Percentiles rank a stretch among this genome's conserved stretches.
These are phyloP conservation scores for Ceyx erithaca DNA, from an alignment of 2,797 vertebrate species.

Conservation along the genomic window DNA sequence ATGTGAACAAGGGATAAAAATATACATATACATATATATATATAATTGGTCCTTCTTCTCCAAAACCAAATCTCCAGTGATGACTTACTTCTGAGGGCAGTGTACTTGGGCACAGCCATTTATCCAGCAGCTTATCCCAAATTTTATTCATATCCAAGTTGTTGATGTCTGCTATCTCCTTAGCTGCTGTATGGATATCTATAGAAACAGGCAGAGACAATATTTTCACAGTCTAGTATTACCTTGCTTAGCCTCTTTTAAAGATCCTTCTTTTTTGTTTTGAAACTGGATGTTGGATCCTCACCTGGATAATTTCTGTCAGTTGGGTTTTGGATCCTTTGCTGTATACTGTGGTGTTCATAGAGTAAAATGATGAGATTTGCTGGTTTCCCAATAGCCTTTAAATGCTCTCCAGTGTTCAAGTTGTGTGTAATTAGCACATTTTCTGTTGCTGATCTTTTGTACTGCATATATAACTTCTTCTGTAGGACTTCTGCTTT, in stretches of 20 bases:
- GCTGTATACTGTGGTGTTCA: conserved; percentile 88
- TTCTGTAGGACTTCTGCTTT: conserved; percentile 85
- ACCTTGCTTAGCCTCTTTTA: background rate
- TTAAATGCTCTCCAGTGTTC: conserved; percentile 81
- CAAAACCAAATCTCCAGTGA: background rate
- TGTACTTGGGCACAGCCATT: conserved; percentile 89
- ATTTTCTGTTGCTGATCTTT: conserved; percentile 89
- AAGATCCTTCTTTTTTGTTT: background rate
- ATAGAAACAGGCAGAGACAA: background rate
- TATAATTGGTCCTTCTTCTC: background rate
- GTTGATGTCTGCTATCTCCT: conserved; percentile 91
- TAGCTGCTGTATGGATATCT: conserved; percentile 91
- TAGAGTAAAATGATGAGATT: conserved; percentile 88
- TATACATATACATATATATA: background rate
- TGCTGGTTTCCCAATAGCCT: conserved; percentile 84
- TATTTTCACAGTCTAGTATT: background rate
- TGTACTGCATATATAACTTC: conserved; percentile 88
- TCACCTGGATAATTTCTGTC: conserved; percentile 88
- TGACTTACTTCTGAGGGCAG: conserved; percentile 78
- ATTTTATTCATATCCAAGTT: conserved; percentile 89
- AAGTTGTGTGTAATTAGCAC: conserved; percentile 82
- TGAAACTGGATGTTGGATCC: background rate
- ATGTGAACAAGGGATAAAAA: background rate
- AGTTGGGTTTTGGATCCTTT: conserved; percentile 81
- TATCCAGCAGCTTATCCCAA: conserved; percentile 88